Base-by-base conservation (phyloP, 2,797 vertebrate species). In the Pteropus rufus region DNA sequence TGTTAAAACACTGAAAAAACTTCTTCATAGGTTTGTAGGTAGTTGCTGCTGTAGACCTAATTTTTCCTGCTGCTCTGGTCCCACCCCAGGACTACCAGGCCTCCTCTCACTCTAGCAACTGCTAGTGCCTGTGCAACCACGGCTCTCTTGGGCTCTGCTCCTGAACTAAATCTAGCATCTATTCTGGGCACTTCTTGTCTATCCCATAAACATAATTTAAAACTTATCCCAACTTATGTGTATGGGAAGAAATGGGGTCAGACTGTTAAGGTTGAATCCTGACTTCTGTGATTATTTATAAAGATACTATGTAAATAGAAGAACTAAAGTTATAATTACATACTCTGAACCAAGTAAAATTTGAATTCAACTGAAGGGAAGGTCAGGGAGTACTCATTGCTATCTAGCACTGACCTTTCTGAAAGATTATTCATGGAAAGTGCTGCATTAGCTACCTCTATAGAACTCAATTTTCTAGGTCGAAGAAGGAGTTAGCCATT, bases 281-380 rank as follows among this genome's bases (percentile, higher is more conserved):
- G 14, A 69, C 60, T 94, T 79, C 15, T 44, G 10, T 90, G 58
- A 75, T 91, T 90, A 88, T 88, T 93, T 83, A 95, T 26, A 94
- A 56, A 24, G 58, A 60, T 93, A 29, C 34, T 41, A 67, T 76
- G 6, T 64, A 93, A 94, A 89, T 54, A 91, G 60, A 81, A 93
- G 93, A 54, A 69, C 16, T n/a, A 54, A 70, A 70, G 52, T 76
- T 87, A 44, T 64, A 85, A 64, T 31, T 73, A 19, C 1, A 19
- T n/a, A 11, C 1, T n/a, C 62, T 44, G 7, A 83, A 70, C 7
- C 44, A 73, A 64, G 69, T 34, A 69, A 34, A 92, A 92, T 93
- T 88, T 77, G 93, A 96, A 70, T 87, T 86, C 39, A 8, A 39
- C 29, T 60, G 9, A 73, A 21, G 36, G 31, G 60, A 73, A 94